These are phyloP conservation scores for Andricus curvator DNA, from an alignment of 2,888 invertebrate species.

Conservation along the genomic window DNA sequence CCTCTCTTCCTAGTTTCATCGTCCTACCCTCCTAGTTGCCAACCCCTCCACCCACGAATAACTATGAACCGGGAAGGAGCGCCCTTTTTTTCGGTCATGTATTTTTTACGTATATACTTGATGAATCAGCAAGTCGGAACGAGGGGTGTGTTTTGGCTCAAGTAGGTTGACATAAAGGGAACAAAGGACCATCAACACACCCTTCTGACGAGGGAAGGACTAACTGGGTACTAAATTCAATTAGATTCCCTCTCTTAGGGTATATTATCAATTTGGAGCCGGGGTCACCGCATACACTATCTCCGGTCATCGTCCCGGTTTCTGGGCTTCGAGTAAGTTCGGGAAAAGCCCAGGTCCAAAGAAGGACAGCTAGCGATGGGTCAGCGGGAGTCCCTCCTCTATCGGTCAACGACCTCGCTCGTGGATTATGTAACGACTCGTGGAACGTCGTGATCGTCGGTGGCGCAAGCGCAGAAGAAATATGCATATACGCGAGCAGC, in stretches of 20 bases:
- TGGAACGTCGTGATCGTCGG: constrained; percentile 41
- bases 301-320: constrained; percentile 34
- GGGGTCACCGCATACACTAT: constrained; percentile 16
- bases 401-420: constrained; percentile 74
- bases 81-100: constrained; percentile 61
- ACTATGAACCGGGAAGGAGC: constrained; percentile 61
- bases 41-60: constrained; percentile 43
- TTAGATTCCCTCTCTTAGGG: constrained; percentile 8
- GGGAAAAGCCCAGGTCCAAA: constrained; percentile 41
- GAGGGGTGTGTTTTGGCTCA: neutral
- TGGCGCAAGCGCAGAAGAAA: constrained; percentile 49
- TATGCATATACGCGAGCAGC: constrained; percentile 40
- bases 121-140: neutral
- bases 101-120: neutral
- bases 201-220: neutral
- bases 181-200: neutral
- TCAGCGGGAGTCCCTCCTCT: constrained; percentile 46
- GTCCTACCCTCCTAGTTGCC: constrained; percentile 42
- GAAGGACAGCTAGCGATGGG: constrained; percentile 33
- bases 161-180: neutral
- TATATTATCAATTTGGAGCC: neutral
- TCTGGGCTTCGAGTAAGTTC: constrained; percentile 27
- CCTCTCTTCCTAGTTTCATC: constrained; percentile 68
- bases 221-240: neutral
- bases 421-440: constrained; percentile 64